Base-by-base conservation (phyloP, 1,140 invertebrate species). In the Latrodectus geometricus region DNA sequence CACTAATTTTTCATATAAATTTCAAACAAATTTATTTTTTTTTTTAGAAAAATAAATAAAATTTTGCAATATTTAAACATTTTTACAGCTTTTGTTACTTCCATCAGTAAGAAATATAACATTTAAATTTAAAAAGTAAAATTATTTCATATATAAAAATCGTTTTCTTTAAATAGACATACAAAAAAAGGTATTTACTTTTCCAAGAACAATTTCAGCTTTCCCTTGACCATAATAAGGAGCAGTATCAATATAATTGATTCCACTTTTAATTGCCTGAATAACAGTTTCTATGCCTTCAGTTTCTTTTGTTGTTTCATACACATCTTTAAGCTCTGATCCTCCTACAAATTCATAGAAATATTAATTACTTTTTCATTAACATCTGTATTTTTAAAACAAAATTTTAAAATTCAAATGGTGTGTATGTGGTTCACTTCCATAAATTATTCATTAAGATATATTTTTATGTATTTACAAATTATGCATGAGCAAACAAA, bases 231-330 rank as follows among this genome's bases (percentile, higher is more conserved):
- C 97, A 90, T 98, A 98, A 94, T 95, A 98, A 0, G 96, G 96
- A 3, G 94, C 95, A 0, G 96, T 97, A 90, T 98, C 97, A 76
- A 98, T 94, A 88, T 96, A 97, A 92, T 98, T 98, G 21, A 98
- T 93, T 3, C 97, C 97, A 54, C 91, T 92, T 90, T 93, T 94
- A 20, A 98, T 91, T 8, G 94, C 95, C 88, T 94, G 91, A 68
- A 93, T 92, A 61, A 98, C 92, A 0, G 95, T 94, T 74, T 93
- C 90, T 79, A 95, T 93, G 23, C 93, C 94, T 90, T 96, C 94
- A 20, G 92, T 89, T 75, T 94, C 92, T 83, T 93, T 23, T 23
- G 65, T 8, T 5, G 54, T 84, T 48, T 49, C 48, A 74, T 68
- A 74, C 66, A 72, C 87, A 52, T 56, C 48, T 65, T 48, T 70